Conservation (phyloP, 2,797 vertebrate genomes). For the Fistularia tabacaria region DNA sequence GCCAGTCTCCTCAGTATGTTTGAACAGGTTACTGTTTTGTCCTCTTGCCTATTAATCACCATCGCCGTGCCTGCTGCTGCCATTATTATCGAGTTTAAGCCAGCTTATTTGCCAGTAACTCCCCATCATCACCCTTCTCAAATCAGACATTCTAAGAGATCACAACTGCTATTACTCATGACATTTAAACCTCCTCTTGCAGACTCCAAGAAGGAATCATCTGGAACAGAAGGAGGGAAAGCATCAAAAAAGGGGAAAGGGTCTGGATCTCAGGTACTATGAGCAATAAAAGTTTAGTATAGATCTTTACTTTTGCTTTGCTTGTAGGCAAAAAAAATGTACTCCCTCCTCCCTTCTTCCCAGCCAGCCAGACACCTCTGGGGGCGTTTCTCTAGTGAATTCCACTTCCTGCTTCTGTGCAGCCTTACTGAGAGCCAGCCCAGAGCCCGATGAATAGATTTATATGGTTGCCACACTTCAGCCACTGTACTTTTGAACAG, state of each 20-base stretch:
- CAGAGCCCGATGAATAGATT: constrained; percentile 56
- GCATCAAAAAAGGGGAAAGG: constrained; percentile 92
- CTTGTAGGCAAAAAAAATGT: constrained; percentile 51
- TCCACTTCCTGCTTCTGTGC: constrained; percentile 74
- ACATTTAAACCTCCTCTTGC: constrained; percentile 25
- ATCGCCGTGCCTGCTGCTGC: constrained; percentile 47
- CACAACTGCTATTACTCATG: neutral
- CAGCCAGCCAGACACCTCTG: constrained; percentile 62
- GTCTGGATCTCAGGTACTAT: constrained; percentile 92
- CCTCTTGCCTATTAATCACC: constrained; percentile 71
- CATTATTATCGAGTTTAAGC: neutral
- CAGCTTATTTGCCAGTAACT: too few relatives aligned
- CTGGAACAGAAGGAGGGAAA: constrained; percentile 97
- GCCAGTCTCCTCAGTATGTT: constrained; percentile 49
- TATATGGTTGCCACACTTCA: constrained; percentile 59
- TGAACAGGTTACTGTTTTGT: constrained; percentile 63
- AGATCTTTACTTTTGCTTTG: constrained; percentile 55
- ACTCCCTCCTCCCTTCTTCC: constrained; percentile 37
- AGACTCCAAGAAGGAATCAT: constrained; percentile 97
- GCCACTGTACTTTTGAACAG: constrained; percentile 45
- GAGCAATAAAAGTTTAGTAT: constrained; percentile 34
- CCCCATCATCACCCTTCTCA: neutral
- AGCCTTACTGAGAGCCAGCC: constrained; percentile 51
- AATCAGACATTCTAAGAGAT: neutral
- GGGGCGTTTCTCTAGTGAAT: constrained; percentile 72